Evolutionary conservation across 2,888 invertebrate species (phyloP), one percentile per base, ranked within the genome.

Genomic region (Reticulitermes lucifugus): DNA sequence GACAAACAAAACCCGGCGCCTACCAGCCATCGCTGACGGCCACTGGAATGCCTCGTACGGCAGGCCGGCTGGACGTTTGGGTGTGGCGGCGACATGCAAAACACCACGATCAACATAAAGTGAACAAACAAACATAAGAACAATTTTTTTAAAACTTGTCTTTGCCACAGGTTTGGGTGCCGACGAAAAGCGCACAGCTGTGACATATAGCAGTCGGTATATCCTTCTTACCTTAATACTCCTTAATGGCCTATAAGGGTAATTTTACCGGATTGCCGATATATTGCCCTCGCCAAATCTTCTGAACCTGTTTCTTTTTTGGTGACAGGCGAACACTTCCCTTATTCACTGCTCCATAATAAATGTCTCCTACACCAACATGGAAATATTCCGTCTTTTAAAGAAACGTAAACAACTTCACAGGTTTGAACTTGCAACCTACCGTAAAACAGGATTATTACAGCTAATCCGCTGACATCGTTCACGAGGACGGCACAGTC

Each of bases 101-200:
- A 70, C 25, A 70, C 7, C 18, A 55, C 0, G 55, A 55, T 18
- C 55, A 55, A 55, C 70, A 70, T 1, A 46, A 25, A n/a, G 5
- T 70, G 25, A 70, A 18, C 25, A 70, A 70, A 70, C 29, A 70
- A 70, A 70, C 70, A 73, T 21, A 41, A 35, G 41, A 18, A 73
- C 73, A 41, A 41, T 73, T 73, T 73, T 73, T 41, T 73, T 21
- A 73, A 73, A 71, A 73, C 41, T 41, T 73, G 73, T 73, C 73
- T 73, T 73, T 73, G 73, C 73, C 41, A 21, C 41, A 41, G 35
- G 41, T 73, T 73, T 41, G 41, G 41, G 73, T 73, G 73, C 73
- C 73, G 73, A 65, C 65, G 2, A n/a, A 65, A 65, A 25, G 25
- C 65, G 65, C 7, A 14, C 65, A 65, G 65, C 65, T 65, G 73